A percentile compares a stretch with the other conserved stretches of the same genome.
These are phyloP conservation scores for Itoplectis maculator DNA, from an alignment of 2,888 invertebrate genomes.

Conservation along the genomic window DNA sequence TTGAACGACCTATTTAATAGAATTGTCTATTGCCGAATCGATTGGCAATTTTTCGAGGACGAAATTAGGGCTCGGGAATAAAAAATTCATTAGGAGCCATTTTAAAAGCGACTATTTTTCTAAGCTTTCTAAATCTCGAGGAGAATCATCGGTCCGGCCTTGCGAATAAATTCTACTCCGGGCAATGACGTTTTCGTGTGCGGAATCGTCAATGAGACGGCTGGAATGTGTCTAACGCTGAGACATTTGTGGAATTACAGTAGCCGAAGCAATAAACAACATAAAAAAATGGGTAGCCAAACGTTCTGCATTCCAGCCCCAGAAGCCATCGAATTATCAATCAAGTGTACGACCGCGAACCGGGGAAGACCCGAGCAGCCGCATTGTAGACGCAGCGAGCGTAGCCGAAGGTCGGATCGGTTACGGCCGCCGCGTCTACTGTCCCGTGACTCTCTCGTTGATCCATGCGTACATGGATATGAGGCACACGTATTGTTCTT, in stretches of 20 bases:
- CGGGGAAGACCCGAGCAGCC: constrained; percentile 25
- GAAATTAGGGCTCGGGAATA: not conserved
- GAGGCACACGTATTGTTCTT: constrained; percentile 66
- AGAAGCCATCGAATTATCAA: constrained; percentile 7
- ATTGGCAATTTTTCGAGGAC: too few species aligned
- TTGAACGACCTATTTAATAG: too few species aligned
- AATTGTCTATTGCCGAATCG: too few species aligned
- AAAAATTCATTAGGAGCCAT: not conserved
- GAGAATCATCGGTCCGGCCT: constrained; percentile 2
- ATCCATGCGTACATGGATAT: constrained; percentile 17
- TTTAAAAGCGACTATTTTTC: not conserved
- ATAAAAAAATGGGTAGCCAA: not conserved
- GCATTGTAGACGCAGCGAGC: constrained; percentile 68
- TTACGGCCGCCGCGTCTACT: constrained; percentile 58
- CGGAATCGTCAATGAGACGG: not conserved
- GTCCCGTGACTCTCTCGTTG: constrained; percentile 41
- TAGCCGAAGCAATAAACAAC: constrained; percentile 9
- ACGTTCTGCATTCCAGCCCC: not conserved
- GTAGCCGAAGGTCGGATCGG: constrained; percentile 73
- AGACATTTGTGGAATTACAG: not conserved
- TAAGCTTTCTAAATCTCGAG: constrained; percentile 23
- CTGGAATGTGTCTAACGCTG: not conserved
- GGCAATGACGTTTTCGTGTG: constrained; percentile 17
- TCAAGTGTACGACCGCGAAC: not conserved
- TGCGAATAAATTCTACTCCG: constrained; percentile 8